Evolutionary conservation across 2,797 vertebrate species (phyloP), one percentile per base, ranked within the genome.

Genomic region (Tarsius wallacei): DNA sequence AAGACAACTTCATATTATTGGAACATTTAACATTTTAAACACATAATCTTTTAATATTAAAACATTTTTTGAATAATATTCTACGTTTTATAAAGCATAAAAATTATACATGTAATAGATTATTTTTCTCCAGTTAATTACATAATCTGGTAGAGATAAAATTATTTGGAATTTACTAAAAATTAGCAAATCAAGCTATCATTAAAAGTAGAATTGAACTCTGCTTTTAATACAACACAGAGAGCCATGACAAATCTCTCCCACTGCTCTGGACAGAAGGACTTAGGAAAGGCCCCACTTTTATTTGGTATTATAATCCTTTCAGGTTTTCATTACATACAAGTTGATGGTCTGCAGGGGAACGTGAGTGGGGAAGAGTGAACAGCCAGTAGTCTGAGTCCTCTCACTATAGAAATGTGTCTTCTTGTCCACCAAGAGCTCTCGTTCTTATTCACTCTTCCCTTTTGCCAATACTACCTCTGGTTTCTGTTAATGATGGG

Each of bases 251-350:
- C 14, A 76, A 22, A 78, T 83, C 8, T 83, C 6, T 3, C 19
- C 22, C 14, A 12, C 7, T 49, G 5, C 31, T 21, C 21, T 53
- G 15, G 26, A 33, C 0, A 21, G 12, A 28, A 59, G 6, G 11
- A 77, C 9, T 1, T 4, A 61, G 0, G 0, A 1, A 47, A 81
- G 11, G 6, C 2, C 19, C 1, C 1, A 4, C 6, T 63, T 63
- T 53, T 71, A 59, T 64, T 70, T 61, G 15, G 9, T 16, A n/a
- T 31, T 51, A 7, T 42, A 42, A 42, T 6, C 4, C 11, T 71
- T 96, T 47, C 7, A 24, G 13, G 26, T 33, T 83, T 90, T 31
- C 16, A 15, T 87, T 36, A 55, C 5, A 13, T 0, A 17, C 12
- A 17, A 28, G 0, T 16, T 31, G 42, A 89, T 74, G 33, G 11